Base-by-base conservation (phyloP, 2,797 vertebrate genomes). In the Pipistrellus pipistrellus region DNA sequence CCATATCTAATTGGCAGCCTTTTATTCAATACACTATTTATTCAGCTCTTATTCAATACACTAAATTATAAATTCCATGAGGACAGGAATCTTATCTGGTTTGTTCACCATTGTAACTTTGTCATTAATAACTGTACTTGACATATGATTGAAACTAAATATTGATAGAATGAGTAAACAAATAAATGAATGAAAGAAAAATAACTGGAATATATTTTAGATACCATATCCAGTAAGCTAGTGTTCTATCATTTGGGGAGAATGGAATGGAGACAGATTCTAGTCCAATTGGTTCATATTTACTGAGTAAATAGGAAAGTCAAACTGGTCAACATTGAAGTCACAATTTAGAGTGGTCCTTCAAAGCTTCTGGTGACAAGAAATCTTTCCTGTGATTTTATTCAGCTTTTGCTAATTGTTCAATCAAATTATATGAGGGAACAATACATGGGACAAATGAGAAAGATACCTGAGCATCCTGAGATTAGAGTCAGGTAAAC, bases 341-440 rank as follows among this genome's bases (percentile, higher is more conserved):
- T 75, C 25, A 85, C 15, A 66, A 25, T 92, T 69, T 72, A 38
- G n/a, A 78, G 30, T 51, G 41, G 30, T 53, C 41, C 35, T 92
- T 71, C 18, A 44, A 88, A 57, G 12, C 20, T 91, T 94, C 55
- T 88, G 35, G 25, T 55, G 30, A 83, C 1, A 27, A 85, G 53
- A 76, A 72, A 44, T 69, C 25, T 91, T 84, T 55, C 30, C 32
- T n/a, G 20, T 13, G 44, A 75, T 4, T 93, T 95, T 80, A 66
- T 41, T 66, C 68, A 78, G 35, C 9, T 81, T 78, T 51, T 51
- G 44, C 11, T 85, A 80, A 85, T 71, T 82, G 30, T 75, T 51
- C 46, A 87, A 44, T 30, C 53, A 72, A 44, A 88, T 44, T 32
- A 85, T 21, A 4, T 73, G 55, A 72, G 20, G 46, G 55, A 12